A percentile compares a stretch with the other conserved stretches of the same genome.
Evolutionary conservation across 2,888 invertebrate species (phyloP).

Genomic region (Stictocephala bisonia): DNA sequence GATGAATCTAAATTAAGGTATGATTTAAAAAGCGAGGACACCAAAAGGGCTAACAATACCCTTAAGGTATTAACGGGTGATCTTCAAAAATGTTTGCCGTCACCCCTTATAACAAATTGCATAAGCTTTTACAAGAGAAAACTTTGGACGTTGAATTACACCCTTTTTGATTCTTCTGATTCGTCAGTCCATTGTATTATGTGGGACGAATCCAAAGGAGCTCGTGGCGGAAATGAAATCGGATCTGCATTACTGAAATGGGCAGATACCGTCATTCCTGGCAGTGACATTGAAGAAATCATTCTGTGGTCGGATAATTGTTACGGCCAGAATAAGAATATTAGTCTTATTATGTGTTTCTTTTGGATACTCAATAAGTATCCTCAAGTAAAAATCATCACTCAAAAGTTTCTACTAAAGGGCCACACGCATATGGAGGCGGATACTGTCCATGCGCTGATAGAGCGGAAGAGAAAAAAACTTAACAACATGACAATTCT

Average conservation of each 20-base stretch:
- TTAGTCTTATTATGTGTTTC: background rate
- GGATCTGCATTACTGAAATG: constrained; percentile 51
- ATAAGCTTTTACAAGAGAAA: constrained; percentile 38
- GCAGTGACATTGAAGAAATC: constrained; percentile 26
- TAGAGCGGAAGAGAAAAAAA: constrained; percentile 27
- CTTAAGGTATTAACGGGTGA: constrained; percentile 34
- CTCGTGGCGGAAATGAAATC: constrained; percentile 57
- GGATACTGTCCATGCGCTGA: constrained; percentile 26
- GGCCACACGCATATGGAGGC: constrained; percentile 33
- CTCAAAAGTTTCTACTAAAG: background rate
- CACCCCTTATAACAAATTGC: constrained; percentile 34
- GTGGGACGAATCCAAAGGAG: constrained; percentile 55
- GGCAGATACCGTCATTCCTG: constrained; percentile 31
- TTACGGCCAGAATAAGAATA: constrained; percentile 5
- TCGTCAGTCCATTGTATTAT: constrained; percentile 47
- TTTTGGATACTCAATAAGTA: constrained; percentile 30
- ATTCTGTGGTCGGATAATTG: constrained; percentile 15
- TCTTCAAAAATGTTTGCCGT: constrained; percentile 35
- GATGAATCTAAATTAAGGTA: constrained; percentile 12
- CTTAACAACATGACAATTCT: constrained; percentile 11
- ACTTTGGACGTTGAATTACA: constrained; percentile 35
- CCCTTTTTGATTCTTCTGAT: constrained; percentile 39
- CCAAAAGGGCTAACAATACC: constrained; percentile 5
- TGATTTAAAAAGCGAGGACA: constrained; percentile 22
- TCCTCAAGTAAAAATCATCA: constrained; percentile 15